These are phyloP conservation scores for Ornithoptera priamus DNA, from an alignment of 2,888 invertebrate species.

Conservation along the genomic window DNA sequence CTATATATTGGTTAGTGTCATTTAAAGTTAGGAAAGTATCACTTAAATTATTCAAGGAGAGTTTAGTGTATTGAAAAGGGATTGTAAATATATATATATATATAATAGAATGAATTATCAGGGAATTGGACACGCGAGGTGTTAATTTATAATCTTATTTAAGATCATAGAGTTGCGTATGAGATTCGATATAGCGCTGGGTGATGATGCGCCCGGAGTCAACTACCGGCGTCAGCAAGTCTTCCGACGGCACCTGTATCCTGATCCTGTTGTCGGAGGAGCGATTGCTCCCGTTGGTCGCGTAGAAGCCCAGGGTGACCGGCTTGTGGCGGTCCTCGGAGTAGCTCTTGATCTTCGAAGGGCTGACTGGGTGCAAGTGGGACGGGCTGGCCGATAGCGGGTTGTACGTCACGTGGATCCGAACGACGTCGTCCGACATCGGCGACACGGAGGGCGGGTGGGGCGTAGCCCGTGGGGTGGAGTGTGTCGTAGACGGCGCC, in stretches of 20 bases:
- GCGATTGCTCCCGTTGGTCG: slow-evolving; percentile 78
- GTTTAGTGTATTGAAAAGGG: not conserved
- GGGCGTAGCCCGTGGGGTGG: slow-evolving; percentile 84
- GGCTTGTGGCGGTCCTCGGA: slow-evolving; percentile 67
- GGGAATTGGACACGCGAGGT: too few species aligned
- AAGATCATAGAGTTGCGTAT: slow-evolving; percentile 65
- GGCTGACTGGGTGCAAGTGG: slow-evolving; percentile 70
- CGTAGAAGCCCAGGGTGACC: slow-evolving; percentile 66
- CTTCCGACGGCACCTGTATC: slow-evolving; percentile 85
- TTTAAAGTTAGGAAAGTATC: too few species aligned
- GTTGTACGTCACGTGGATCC: slow-evolving; percentile 89
- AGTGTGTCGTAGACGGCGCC: slow-evolving; percentile 77
- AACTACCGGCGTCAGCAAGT: slow-evolving; percentile 82
- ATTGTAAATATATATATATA: not conserved
- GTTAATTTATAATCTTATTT: slow-evolving; percentile 46
- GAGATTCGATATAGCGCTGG: slow-evolving; percentile 65
- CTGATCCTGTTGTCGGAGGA: slow-evolving; percentile 85
- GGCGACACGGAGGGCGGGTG: slow-evolving; percentile 83
- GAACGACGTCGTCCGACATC: slow-evolving; percentile 82
- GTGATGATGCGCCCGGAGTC: slow-evolving; percentile 79
- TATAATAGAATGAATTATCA: not conserved
- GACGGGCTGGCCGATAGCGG: slow-evolving; percentile 77
- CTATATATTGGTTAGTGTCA: too few species aligned
- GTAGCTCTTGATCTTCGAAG: slow-evolving; percentile 63
- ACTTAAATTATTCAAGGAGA: too few species aligned